Evolutionary conservation across 2,888 invertebrate genomes (phyloP).

Genomic region (Argyresthia goedartella): DNA sequence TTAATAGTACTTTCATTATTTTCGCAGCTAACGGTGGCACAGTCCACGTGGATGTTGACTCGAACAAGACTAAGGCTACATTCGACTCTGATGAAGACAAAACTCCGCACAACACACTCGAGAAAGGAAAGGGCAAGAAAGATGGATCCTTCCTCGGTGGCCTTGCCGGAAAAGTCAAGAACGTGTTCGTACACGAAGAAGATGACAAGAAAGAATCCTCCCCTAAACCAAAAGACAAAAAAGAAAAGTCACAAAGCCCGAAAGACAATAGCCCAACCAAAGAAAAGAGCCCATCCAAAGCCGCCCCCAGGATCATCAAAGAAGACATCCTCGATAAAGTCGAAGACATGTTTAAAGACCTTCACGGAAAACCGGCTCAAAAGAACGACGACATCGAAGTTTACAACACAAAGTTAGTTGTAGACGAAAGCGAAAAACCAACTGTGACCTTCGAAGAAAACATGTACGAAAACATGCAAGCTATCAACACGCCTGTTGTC

Average conservation of each 20-base stretch:
- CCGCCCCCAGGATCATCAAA: conserved; percentile 53
- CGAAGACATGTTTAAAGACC: conserved; percentile 65
- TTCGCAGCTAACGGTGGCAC: conserved; percentile 56
- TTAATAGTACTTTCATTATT: background rate
- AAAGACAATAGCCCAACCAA: conserved; percentile 15
- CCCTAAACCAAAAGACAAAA: conserved; percentile 11
- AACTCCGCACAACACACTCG: conserved; percentile 66
- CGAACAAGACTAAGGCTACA: conserved; percentile 66
- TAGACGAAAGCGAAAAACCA: conserved; percentile 43
- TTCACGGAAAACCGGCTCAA: conserved; percentile 42
- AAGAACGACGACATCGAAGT: conserved; percentile 46
- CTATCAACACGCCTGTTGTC: conserved; percentile 48
- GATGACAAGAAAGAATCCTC: conserved; percentile 29
- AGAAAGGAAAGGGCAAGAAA: conserved; percentile 55
- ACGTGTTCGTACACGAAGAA: conserved; percentile 53
- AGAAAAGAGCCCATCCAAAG: conserved; percentile 39
- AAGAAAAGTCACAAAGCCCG: conserved; percentile 12
- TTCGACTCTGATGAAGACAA: conserved; percentile 70
- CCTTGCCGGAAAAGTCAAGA: conserved; percentile 49
- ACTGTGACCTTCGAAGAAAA: conserved; percentile 36
- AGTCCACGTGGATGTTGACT: conserved; percentile 56
- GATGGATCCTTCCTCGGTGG: conserved; percentile 55
- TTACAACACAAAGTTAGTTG: conserved; percentile 52
- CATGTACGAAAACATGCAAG: conserved; percentile 57
- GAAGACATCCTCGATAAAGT: conserved; percentile 62